These are phyloP conservation scores for Tribolium castaneum DNA, from an alignment of 1,140 invertebrate genomes.

Conservation along the genomic window DNA sequence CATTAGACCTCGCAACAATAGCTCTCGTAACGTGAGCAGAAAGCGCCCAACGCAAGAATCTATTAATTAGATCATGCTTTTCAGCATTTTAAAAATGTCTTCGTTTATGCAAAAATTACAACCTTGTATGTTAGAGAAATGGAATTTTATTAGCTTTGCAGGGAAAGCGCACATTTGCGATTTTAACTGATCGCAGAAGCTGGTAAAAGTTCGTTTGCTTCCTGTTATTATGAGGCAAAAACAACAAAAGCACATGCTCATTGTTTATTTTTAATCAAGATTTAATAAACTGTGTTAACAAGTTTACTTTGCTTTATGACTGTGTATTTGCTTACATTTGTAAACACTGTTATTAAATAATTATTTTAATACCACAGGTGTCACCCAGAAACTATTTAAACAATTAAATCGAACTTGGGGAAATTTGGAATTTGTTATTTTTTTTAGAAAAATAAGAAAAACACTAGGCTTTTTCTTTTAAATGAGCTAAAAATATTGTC, in stretches of 20 bases:
- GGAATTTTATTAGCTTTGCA: neutral
- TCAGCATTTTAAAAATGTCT: neutral
- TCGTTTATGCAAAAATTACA: no score
- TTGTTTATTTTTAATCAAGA: constrained; percentile 22
- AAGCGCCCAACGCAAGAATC: neutral
- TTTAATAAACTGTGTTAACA: neutral
- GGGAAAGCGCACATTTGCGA: constrained; percentile 12
- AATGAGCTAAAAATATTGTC: no score
- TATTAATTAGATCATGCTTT: neutral
- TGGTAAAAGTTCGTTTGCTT: neutral
- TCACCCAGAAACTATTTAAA: no score
- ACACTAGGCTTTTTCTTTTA: no score
- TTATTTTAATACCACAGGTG: neutral
- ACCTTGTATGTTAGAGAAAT: no score
- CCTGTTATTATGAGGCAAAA: neutral
- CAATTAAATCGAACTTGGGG: no score
- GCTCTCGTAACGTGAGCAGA: neutral
- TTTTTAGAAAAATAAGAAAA: no score
- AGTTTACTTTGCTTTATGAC: neutral
- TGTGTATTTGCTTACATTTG: neutral
- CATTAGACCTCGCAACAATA: neutral
- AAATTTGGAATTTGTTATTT: no score
- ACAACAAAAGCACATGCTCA: neutral
- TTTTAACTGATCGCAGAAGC: neutral
- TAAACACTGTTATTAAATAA: neutral